These are phyloP conservation scores for Tenualosa thibaudeaui DNA, from an alignment of 2,797 vertebrate species.

Conservation along the genomic window DNA sequence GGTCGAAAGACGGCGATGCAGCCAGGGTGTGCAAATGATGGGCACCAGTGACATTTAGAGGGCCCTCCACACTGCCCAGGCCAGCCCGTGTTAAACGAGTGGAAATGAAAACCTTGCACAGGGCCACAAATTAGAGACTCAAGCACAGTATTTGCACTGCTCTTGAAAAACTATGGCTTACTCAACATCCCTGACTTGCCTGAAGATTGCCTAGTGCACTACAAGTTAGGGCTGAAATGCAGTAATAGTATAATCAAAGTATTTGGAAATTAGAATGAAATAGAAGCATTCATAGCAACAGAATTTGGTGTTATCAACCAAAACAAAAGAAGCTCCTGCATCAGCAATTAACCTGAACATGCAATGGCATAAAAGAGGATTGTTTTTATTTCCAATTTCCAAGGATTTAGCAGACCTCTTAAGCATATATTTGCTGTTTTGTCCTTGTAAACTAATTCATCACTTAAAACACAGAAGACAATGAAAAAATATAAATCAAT, in stretches of 20 bases:
- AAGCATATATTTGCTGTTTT: not conserved
- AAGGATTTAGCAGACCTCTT: not conserved
- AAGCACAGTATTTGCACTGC: not conserved
- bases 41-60: conserved; percentile 9
- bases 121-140: not conserved
- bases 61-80: not conserved
- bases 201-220: not conserved
- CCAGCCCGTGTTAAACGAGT: not conserved
- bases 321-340: not conserved
- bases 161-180: not conserved
- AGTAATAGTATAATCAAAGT: not conserved
- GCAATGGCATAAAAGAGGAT: not conserved
- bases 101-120: not conserved
- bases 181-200: not conserved
- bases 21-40: not conserved
- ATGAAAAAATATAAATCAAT: too few relatives aligned
- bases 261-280: not conserved
- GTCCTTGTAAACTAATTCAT: not conserved
- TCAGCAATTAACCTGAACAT: not conserved
- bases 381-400: not conserved
- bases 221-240: not conserved
- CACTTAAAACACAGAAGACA: not conserved
- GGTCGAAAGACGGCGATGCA: not conserved
- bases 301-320: not conserved
- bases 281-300: not conserved